Evolutionary conservation across 2,113 vertebrate species (phyloP).

Genomic region (Neolamprologus sp.): DNA sequence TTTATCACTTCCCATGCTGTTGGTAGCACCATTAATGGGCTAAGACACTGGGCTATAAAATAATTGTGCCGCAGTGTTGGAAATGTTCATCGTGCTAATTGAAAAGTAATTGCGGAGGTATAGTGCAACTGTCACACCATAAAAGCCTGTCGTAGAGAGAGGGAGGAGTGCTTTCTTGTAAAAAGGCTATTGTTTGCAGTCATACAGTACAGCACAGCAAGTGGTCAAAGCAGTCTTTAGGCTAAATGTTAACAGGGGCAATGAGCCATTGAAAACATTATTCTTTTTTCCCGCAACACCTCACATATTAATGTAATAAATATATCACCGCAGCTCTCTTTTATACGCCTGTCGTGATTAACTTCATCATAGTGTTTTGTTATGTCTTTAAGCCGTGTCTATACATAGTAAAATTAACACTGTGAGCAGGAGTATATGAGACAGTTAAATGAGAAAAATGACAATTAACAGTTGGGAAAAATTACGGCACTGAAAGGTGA

Average conservation of each 20-base stretch:
- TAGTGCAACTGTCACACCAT: constrained; percentile 75
- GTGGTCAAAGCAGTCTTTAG: constrained; percentile 45
- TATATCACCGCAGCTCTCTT: constrained; percentile 4
- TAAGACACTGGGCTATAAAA: constrained; percentile 81
- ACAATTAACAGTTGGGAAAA: background rate
- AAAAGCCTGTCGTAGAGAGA: constrained; percentile 66
- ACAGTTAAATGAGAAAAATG: constrained; percentile 7
- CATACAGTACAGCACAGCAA: constrained; percentile 19
- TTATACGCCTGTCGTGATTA: constrained; percentile 15
- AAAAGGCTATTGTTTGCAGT: constrained; percentile 64
- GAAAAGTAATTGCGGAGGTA: constrained; percentile 82
- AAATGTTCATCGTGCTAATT: constrained; percentile 79
- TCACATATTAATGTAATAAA: constrained; percentile 23
- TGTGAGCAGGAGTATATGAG: constrained; percentile 1
- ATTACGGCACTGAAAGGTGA: background rate
- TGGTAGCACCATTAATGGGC: constrained; percentile 76
- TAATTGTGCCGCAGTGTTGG: constrained; percentile 75
- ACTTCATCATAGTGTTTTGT: background rate
- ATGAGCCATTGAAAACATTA: constrained; percentile 51
- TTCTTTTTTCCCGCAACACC: constrained; percentile 17
- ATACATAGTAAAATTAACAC: constrained; percentile 32
- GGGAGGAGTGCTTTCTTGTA: constrained; percentile 53
- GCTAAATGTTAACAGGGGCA: constrained; percentile 52
- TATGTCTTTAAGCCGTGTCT: constrained; percentile 1
- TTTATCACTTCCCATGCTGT: constrained; percentile 77